Conservation (phyloP, 2,113 vertebrate species). For the Myrmophylax atrothorax region DNA sequence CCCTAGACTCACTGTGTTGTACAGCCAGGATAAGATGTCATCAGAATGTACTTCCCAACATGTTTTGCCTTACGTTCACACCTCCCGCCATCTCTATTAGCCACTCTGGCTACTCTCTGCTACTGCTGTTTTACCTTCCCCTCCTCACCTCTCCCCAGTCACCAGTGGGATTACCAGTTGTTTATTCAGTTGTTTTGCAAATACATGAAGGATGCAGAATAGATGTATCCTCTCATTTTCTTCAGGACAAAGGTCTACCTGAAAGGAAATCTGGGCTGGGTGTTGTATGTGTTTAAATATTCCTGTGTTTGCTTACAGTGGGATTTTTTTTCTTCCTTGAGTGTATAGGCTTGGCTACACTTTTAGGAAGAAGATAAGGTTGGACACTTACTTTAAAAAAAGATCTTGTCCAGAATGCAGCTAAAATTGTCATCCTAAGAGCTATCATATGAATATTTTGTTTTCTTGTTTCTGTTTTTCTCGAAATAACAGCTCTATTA, state of each 20-base stretch:
- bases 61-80: slow-evolving; percentile 54
- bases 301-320: neutral
- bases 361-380: neutral
- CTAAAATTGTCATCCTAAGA: neutral
- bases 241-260: neutral
- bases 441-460: neutral
- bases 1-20: neutral
- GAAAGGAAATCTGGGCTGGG: neutral
- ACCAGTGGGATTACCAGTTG: neutral
- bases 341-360: neutral
- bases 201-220: neutral
- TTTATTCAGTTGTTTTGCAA: neutral
- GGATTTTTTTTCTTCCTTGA: neutral
- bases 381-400: neutral
- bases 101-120: neutral
- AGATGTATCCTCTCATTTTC: neutral
- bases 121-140: neutral
- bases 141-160: neutral
- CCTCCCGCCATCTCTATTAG: slow-evolving; percentile 6
- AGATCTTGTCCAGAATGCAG: neutral
- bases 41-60: slow-evolving; percentile 43
- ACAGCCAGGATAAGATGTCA: slow-evolving; percentile 21
- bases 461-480: neutral
- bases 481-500: neutral
- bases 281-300: slow-evolving; percentile 13